phyloP scores from a whole-genome alignment of 2,797 vertebrate species.

The Mareca strepera region DNA sequence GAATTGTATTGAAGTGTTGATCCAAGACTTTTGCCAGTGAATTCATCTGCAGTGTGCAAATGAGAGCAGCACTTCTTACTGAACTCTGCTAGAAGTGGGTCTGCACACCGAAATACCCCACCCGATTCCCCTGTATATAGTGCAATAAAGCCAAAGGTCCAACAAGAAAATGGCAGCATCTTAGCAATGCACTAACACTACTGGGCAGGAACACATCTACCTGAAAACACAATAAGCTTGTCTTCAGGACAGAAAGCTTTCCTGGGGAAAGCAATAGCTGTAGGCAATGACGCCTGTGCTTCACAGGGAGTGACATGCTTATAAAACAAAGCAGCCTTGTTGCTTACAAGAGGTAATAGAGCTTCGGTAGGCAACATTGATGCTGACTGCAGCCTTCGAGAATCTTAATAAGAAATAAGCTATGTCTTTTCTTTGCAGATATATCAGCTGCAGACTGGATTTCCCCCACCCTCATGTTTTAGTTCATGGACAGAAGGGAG shows the following conservation, averaged over 20 bases:
- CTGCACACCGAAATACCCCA: background rate
- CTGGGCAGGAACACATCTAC: background rate
- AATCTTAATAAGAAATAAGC: background rate
- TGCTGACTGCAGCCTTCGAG: background rate
- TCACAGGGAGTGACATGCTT: background rate
- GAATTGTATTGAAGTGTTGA: background rate
- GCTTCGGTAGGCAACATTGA: background rate
- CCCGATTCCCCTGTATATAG: rapidly evolving
- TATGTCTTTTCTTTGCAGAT: background rate
- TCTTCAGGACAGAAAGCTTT: background rate
- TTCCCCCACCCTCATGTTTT: background rate
- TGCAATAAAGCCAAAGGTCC: background rate
- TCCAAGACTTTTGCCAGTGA: background rate
- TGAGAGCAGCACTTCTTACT: background rate
- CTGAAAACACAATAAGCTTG: background rate
- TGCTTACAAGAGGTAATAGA: background rate
- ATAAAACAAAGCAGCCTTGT: background rate
- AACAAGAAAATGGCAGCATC: background rate
- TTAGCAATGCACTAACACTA: background rate
- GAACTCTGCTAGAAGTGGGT: background rate
- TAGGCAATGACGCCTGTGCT: background rate
- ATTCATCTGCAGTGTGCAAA: background rate
- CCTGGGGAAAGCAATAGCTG: background rate
- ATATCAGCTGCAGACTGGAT: background rate
- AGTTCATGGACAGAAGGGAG: background rate